Conservation (phyloP, 1,140 invertebrate species). For the Penaeus japonicus region DNA sequence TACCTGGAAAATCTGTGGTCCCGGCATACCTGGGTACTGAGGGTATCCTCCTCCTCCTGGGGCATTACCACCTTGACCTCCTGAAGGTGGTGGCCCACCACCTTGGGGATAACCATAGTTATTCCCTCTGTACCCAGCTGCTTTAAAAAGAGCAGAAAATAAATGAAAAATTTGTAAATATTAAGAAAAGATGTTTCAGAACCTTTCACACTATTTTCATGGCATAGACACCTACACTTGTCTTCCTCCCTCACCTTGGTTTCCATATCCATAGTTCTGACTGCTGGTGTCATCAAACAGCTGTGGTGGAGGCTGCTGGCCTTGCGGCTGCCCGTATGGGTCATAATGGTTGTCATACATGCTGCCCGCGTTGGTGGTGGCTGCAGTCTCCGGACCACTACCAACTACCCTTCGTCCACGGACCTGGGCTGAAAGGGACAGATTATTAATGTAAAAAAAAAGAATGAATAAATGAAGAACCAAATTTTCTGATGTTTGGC, state of each 20-base stretch:
- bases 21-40: constrained; percentile 11
- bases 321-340: constrained; percentile 23
- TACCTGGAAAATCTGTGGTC: constrained; percentile 44
- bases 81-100: neutral
- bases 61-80: neutral
- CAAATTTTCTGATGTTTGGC: neutral
- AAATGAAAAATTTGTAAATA: neutral
- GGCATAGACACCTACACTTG: neutral
- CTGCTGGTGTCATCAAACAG: constrained; percentile 58
- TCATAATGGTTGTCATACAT: constrained; percentile 47
- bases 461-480: neutral
- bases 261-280: constrained; percentile 46
- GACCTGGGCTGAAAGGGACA: neutral
- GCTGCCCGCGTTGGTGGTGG: neutral
- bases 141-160: neutral
- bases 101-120: constrained; percentile 10
- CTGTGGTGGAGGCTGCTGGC: constrained; percentile 49
- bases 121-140: neutral
- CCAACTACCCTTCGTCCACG: constrained; percentile 3
- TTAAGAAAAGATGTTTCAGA: neutral
- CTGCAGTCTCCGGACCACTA: neutral
- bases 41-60: neutral
- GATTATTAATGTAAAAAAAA: neutral
- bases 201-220: neutral
- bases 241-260: constrained; percentile 33